phyloP scores from a whole-genome alignment of 1,140 invertebrate species.

The Bicyclus anynana region DNA sequence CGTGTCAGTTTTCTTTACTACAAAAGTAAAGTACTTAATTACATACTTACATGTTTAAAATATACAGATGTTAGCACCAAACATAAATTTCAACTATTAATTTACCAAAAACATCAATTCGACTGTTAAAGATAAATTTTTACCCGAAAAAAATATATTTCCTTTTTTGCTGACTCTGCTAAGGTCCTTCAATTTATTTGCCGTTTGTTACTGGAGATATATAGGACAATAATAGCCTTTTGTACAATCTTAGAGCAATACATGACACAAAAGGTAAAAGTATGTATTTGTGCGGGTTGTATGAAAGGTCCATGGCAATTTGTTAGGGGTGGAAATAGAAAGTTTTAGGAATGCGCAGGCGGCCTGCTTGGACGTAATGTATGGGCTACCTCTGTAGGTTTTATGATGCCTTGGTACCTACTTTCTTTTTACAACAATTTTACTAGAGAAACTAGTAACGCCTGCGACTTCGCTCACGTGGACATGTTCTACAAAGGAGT shows the following conservation, averaged over 20 bases:
- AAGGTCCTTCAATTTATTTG: constrained; percentile 12
- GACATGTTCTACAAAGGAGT: too few species aligned
- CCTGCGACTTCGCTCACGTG: too few species aligned
- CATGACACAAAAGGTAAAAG: constrained; percentile 5
- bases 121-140: constrained; percentile 1
- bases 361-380: neutral
- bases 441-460: too few species aligned
- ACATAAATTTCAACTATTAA: too few species aligned
- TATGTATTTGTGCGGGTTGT: constrained; percentile 1
- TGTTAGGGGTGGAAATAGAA: neutral
- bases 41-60: too few species aligned
- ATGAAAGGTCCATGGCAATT: constrained; percentile 6
- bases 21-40: too few species aligned
- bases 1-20: too few species aligned
- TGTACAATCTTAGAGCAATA: neutral
- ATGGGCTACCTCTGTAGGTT: neutral
- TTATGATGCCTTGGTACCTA: neutral
- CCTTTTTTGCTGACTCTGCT: constrained; percentile 7
- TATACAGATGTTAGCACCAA: too few species aligned
- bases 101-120: too few species aligned
- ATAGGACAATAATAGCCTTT: constrained; percentile 13
- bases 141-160: neutral
- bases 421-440: neutral
- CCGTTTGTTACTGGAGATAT: constrained; percentile 10
- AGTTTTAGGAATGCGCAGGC: neutral